Evolutionary conservation across 2,888 invertebrate genomes (phyloP), one percentile per base, ranked within the genome.

Genomic region (Tetanocera ferruginea): DNA sequence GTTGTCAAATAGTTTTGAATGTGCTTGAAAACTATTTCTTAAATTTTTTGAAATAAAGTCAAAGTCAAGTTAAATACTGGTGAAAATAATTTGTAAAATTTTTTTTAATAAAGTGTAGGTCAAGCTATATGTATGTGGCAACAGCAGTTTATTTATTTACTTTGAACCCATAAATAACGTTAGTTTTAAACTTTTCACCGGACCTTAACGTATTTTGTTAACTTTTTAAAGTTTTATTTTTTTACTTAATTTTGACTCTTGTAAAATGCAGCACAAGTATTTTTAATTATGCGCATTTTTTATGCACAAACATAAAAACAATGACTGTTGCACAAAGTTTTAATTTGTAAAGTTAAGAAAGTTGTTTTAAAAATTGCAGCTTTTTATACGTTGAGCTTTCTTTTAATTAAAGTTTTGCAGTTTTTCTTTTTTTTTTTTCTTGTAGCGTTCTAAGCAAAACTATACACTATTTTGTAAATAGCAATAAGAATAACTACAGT

Each of bases 241-340:
- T 43, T 11, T 43, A 11, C 14, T 43, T 43, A n/a, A n/a, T 11
- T 43, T 43, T 43, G 43, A 14, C 43, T 43, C 43, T 14, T 1
- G 43, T 14, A 43, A 43, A 43, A 43, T 43, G 55, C n/a, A 55
- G 55, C 11, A 23, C 55, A 23, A 55, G 19, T 23, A 55, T n/a
- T 64, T 64, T 34, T 64, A 64, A 64, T 64, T 64, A 64, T 34
- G 31, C 28, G 64, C 64, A 64, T 64, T 64, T 62, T 34, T 8
- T 64, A 34, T 2, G 5, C 5, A 64, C 28, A n/a, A 14, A 64
- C 43, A 43, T 2, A 43, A 9, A 43, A 43, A 43, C 11, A 11
- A 14, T 43, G 14, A 31, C 3, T 31, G 3, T 14, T 25, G 28
- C 25, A 62, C 25, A 62, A 64, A n/a, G n/a, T 64, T 64, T 34